phyloP scores from a whole-genome alignment of 37 sponge, comb jelly and placozoan genomes.

The Haliclona indistincta region DNA sequence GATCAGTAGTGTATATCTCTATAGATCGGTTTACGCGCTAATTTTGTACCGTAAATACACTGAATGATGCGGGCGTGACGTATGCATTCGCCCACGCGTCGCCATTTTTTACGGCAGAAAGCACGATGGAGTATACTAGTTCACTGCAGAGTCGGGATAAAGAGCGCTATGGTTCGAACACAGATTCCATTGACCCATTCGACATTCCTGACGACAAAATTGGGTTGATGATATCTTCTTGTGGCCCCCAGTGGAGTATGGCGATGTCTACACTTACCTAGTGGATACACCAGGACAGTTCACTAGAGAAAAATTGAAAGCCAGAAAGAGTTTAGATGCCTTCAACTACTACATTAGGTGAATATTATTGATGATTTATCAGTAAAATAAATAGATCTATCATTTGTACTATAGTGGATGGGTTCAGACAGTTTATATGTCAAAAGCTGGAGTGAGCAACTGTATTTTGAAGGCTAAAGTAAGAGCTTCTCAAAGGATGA shows the following conservation, averaged over 20 bases:
- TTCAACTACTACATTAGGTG: conserved; percentile 1
- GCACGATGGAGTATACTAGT: too few species aligned
- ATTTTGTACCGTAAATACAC: too few species aligned
- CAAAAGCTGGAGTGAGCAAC: not conserved
- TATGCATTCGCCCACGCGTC: too few species aligned
- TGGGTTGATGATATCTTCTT: not conserved
- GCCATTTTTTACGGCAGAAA: too few species aligned
- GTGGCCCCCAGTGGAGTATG: conserved; percentile 6
- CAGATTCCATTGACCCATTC: too few species aligned
- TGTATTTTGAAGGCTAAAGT: conserved; percentile 13
- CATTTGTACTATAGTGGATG: conserved; percentile 8
- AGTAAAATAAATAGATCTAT: not conserved
- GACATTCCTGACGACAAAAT: too few species aligned
- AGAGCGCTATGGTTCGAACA: too few species aligned
- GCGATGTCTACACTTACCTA: not conserved
- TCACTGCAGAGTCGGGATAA: too few species aligned
- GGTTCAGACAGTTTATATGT: not conserved
- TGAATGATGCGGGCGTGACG: too few species aligned
- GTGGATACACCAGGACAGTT: not conserved
- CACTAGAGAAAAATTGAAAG: conserved; percentile 6
- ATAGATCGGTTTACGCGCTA: too few species aligned
- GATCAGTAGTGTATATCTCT: too few species aligned
- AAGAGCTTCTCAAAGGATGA: not conserved
- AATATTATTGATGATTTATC: not conserved
- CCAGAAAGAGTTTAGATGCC: not conserved